Evolutionary conservation across 2,113 vertebrate genomes (phyloP).

Genomic region (Dasypus novemcinctus): DNA sequence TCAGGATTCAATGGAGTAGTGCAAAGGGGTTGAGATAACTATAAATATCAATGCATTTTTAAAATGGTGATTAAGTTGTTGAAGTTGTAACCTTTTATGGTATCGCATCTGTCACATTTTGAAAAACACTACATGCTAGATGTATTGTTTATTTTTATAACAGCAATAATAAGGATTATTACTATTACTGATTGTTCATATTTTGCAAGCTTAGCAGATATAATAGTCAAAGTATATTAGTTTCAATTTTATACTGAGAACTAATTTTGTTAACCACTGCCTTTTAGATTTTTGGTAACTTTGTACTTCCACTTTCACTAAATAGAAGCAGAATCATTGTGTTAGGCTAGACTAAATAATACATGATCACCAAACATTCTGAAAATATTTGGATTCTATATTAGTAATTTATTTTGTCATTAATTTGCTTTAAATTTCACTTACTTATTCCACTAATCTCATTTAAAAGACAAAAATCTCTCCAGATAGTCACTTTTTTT

Average conservation of each 20-base stretch:
- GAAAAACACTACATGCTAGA: background rate
- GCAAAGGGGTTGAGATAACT: background rate
- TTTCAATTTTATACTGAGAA: background rate
- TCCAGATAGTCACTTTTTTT: background rate
- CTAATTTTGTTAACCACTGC: background rate
- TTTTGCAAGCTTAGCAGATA: background rate
- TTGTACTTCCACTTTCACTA: background rate
- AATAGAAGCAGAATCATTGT: background rate
- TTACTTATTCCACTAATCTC: background rate
- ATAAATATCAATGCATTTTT: background rate
- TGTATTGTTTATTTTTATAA: background rate
- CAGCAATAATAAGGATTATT: background rate
- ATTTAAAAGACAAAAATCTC: background rate
- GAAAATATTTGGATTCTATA: background rate
- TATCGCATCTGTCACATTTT: background rate
- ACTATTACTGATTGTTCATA: background rate
- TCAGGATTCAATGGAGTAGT: background rate
- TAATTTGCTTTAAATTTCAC: background rate
- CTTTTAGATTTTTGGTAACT: conserved; percentile 24
- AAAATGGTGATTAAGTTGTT: background rate
- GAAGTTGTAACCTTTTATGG: background rate
- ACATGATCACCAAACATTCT: background rate
- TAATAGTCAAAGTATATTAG: background rate
- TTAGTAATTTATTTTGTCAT: background rate
- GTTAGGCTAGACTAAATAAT: background rate